A percentile compares a stretch with the other conserved stretches of the same genome.
Conservation (phyloP, 2,888 invertebrate genomes). For the Myopa testacea region DNA sequence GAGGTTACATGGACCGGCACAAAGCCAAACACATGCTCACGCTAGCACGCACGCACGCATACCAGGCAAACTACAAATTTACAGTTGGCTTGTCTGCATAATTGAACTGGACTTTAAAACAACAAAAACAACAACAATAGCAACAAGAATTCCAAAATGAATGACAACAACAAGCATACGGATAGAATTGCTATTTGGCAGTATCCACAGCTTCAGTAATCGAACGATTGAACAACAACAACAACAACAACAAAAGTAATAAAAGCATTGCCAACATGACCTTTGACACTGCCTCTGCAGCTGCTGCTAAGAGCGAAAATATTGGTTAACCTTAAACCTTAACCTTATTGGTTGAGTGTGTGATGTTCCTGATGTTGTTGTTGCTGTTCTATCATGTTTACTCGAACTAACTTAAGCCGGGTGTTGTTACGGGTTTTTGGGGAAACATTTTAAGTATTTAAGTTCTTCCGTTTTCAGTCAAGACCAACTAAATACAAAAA, state of each 20-base stretch:
- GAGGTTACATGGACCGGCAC: too few species aligned
- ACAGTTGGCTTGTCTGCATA: not conserved
- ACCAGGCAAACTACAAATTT: not conserved
- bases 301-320: not conserved
- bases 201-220: not conserved
- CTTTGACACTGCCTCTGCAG: constrained; percentile 19
- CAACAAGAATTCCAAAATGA: not conserved
- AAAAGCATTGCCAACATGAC: constrained; percentile 20
- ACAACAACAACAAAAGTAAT: not conserved
- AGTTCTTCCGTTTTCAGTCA: too few species aligned
- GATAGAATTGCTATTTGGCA: too few species aligned
- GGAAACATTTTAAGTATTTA: too few species aligned
- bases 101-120: not conserved
- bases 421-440: too few species aligned
- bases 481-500: too few species aligned
- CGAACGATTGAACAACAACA: not conserved
- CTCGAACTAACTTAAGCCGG: too few species aligned
- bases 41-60: not conserved
- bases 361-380: too few species aligned
- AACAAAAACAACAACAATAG: not conserved
- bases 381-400: too few species aligned
- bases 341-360: too few species aligned
- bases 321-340: constrained; percentile 2
- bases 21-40: not conserved
- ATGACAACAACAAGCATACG: not conserved